Evolutionary conservation across 1,140 invertebrate species (phyloP).

Genomic region (Delia radicum): DNA sequence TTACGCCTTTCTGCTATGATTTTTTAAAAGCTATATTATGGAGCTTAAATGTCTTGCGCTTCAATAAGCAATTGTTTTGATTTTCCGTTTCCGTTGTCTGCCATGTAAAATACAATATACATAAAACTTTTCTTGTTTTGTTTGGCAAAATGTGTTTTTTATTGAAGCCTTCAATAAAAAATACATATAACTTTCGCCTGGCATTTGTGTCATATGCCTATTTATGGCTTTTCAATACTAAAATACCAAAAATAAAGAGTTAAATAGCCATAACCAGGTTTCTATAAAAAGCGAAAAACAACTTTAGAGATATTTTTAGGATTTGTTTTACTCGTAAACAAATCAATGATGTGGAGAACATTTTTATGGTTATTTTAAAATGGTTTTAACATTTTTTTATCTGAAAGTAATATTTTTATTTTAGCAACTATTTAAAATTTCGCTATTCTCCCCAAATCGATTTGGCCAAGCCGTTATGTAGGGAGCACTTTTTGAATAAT

Average conservation of each 20-base stretch:
- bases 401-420: neutral
- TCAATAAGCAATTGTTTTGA: slow-evolving; percentile 38
- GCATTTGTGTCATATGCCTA: neutral
- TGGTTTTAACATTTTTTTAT: neutral
- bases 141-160: slow-evolving; percentile 44
- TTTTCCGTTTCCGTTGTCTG: slow-evolving; percentile 26
- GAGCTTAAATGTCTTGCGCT: slow-evolving; percentile 43
- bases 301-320: too few species aligned
- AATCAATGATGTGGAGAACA: neutral
- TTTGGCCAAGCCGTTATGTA: neutral
- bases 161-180: slow-evolving; percentile 33
- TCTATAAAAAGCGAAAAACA: neutral
- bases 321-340: neutral
- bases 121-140: neutral
- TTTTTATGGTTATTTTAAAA: neutral
- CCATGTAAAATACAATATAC: neutral
- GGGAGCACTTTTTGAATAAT: neutral
- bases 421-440: too few species aligned
- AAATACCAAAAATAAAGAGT: neutral
- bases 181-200: neutral
- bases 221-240: neutral
- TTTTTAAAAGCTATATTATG: slow-evolving; percentile 45
- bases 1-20: neutral
- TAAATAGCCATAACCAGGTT: neutral
- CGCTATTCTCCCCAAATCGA: too few species aligned